Conservation (phyloP, 1,140 invertebrate genomes). For the Drosophila grimshawi region DNA sequence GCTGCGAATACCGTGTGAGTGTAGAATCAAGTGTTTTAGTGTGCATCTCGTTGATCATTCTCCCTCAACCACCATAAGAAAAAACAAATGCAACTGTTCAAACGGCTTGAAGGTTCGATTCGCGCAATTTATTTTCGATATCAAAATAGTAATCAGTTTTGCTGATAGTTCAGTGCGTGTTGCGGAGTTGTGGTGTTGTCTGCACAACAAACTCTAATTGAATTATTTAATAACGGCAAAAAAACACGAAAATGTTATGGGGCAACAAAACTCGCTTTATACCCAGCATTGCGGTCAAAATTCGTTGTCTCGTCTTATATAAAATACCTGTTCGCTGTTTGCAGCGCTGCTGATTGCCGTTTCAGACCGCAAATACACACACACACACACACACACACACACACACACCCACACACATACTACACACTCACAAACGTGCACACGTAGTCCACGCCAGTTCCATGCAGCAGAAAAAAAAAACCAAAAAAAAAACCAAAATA, state of each 20-base stretch:
- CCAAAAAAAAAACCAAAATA: slow-evolving; percentile 18
- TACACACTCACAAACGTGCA: neutral
- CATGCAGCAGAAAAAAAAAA: slow-evolving; percentile 2
- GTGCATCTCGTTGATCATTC: slow-evolving; percentile 8
- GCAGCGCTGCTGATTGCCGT: slow-evolving; percentile 22
- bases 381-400: slow-evolving; percentile 8
- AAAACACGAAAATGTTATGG: slow-evolving; percentile 34
- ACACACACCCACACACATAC: neutral
- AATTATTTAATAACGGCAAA: slow-evolving; percentile 61
- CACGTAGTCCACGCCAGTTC: neutral
- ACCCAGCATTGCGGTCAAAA: slow-evolving; percentile 55
- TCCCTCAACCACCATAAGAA: neutral
- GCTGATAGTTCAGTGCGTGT: slow-evolving; percentile 7
- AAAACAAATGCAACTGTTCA: slow-evolving; percentile 14
- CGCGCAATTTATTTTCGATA: slow-evolving; percentile 39
- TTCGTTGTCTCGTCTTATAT: slow-evolving; percentile 58
- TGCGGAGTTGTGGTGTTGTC: slow-evolving; percentile 38
- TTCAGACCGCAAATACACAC: slow-evolving; percentile 27
- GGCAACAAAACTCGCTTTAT: slow-evolving; percentile 52
- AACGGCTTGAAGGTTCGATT: slow-evolving; percentile 22
- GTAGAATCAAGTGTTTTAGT: slow-evolving; percentile 17
- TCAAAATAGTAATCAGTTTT: slow-evolving; percentile 16
- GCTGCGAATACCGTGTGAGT: slow-evolving; percentile 43
- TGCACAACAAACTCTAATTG: slow-evolving; percentile 64
- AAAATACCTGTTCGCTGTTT: slow-evolving; percentile 68